Base-by-base conservation (phyloP, 2,113 vertebrate species). In the Forbesichthys papilliferus region DNA sequence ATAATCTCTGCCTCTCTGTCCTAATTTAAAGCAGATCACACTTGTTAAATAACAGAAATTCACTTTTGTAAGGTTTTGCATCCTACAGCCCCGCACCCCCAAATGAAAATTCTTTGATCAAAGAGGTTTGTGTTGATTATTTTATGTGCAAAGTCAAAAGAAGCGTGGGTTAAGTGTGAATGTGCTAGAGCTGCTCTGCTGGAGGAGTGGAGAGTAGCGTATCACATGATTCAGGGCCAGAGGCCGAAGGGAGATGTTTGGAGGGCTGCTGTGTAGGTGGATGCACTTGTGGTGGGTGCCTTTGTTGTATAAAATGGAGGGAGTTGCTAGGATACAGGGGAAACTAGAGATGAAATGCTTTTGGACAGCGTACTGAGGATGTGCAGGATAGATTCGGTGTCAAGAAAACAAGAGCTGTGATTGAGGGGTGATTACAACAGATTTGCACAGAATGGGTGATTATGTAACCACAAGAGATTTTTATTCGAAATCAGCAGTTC, bases 291-390 rank as follows among this genome's bases (percentile, higher is more conserved):
- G 76, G 82, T 80, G 71, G 77, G 60, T 80, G 82, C 71, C 62
- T 69, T 69, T 75, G 81, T 73, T 63, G n/a, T 82, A 84, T 83
- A 75, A 91, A 88, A 87, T 85, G 78, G 73, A 82, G 72, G 61
- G 61, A 78, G 91, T 91, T 92, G 89, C 89, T 92, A 92, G 87
- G 90, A 91, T 81, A 93, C 90, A 42, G 47, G 70, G 42, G 74
- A 74, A 81, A 81, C 71, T 56, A 79, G 84, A 78, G 64, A 88
- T 80, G 76, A 82, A 70, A 86, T 86, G 84, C 71, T 69, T 46
- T 76, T 13, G 72, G 72, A 79, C 72, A 73, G 77, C 48, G 14
- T 48, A 64, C n/a, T 48, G 51, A 70, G 42, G 48, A 69, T 67
- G 84, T 84, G 61, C 62, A 9, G 1, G 65, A 71, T 64, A 64